phyloP scores from a whole-genome alignment of 2,888 invertebrate species.

The Troides aeacus region DNA sequence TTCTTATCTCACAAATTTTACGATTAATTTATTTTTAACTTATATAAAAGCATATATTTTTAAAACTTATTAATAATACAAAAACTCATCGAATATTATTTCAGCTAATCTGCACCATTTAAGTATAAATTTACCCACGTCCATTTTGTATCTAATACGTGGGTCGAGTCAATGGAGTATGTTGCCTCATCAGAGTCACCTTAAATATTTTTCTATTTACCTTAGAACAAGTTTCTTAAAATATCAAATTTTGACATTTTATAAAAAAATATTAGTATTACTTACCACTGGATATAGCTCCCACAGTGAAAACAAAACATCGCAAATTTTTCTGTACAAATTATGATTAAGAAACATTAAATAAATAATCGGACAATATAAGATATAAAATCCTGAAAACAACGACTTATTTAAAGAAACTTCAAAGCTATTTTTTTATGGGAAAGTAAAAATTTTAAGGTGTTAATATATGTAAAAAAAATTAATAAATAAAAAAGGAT shows the following conservation, averaged over 20 bases:
- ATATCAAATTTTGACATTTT: not conserved
- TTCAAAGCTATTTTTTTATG: no score
- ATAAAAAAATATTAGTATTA: not conserved
- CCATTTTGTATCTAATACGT: not conserved
- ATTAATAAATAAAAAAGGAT: no score
- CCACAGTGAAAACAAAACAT: slow-evolving; percentile 88
- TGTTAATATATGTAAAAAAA: no score
- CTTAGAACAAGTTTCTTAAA: not conserved
- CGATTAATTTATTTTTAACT: no score
- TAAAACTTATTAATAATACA: no score
- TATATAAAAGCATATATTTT: no score
- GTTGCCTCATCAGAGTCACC: not conserved
- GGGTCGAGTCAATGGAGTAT: not conserved
- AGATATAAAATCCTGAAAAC: slow-evolving; percentile 74
- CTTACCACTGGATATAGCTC: slow-evolving; percentile 91
- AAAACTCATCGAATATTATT: not conserved
- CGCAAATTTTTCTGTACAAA: slow-evolving; percentile 83
- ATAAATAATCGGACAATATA: slow-evolving; percentile 85
- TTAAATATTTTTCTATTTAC: not conserved
- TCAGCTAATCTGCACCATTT: not conserved
- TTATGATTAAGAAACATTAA: slow-evolving; percentile 85
- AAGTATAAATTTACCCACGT: not conserved
- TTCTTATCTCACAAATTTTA: no score
- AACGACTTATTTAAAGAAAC: no score
- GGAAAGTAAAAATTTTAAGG: no score